Evolutionary conservation across 2,888 invertebrate species (phyloP).

Genomic region (Dicyrtoma fusca): DNA sequence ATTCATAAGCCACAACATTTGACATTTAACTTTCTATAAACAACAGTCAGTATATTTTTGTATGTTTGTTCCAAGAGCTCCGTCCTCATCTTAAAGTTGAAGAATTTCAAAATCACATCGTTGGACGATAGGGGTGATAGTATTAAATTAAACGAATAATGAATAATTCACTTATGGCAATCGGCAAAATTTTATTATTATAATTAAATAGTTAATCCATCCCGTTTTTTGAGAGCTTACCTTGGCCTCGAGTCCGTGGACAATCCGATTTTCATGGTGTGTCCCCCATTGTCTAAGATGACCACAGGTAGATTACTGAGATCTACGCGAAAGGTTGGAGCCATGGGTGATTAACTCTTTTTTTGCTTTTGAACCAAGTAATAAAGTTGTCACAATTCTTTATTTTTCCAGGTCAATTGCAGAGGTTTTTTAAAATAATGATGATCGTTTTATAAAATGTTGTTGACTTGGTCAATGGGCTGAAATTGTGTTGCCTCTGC

Average conservation of each 20-base stretch:
- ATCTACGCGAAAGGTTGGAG: slow-evolving; percentile 13
- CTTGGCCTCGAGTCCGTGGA: slow-evolving; percentile 70
- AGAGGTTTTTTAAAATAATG: too few species aligned
- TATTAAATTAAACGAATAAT: background rate
- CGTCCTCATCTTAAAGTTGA: background rate
- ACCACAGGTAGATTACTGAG: slow-evolving; percentile 14
- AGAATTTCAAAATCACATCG: background rate
- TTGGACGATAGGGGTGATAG: background rate
- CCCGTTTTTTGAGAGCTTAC: slow-evolving; percentile 59
- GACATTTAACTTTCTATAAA: too few species aligned
- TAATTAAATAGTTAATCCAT: background rate
- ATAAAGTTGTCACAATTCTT: background rate
- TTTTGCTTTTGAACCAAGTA: background rate
- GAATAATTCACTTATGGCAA: too few species aligned
- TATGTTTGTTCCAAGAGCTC: background rate
- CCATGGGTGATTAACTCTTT: slow-evolving; percentile 4
- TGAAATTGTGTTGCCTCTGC: too few species aligned
- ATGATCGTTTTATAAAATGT: too few species aligned
- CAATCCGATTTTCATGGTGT: slow-evolving; percentile 82
- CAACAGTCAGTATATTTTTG: background rate
- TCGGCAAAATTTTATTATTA: too few species aligned
- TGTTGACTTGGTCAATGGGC: too few species aligned
- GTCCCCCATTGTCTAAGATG: slow-evolving; percentile 86
- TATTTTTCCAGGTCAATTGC: too few species aligned
- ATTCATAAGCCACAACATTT: too few species aligned